Base-by-base conservation (phyloP, 2,113 vertebrate genomes). In the Anoplopoma fimbria region DNA sequence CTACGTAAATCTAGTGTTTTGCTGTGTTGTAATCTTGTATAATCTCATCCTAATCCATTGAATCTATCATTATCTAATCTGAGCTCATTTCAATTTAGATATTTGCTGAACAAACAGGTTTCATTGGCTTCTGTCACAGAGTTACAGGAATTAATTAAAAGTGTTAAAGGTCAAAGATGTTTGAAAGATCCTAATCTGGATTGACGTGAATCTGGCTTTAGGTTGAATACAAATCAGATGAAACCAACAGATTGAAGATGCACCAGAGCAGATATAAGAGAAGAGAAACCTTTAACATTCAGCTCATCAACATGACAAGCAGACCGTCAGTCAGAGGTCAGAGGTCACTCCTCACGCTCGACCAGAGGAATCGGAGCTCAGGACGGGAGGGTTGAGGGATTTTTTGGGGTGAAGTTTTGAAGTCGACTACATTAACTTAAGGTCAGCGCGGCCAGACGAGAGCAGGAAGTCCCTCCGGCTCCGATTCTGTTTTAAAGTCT, bases 381-480 rank as follows among this genome's bases (percentile, higher is more conserved):
- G 45, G 13, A 62, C 71, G 14, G 4, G 14, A 36, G 58, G 34
- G 49, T 23, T 29, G 0, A 2, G 2, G 36, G 27, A 27, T 25
- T 3, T 31, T 19, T 21, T n/a, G n/a, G 23, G 40, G 40, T 36
- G n/a, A n/a, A 36, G 31, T 49, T 61, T 6, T 31, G 31, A 63
- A 21, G n/a, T 51, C 8, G 31, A 29, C 25, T 45, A 21, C 27
- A 17, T 62, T 31, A 42, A 36, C 13, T 36, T 61, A 4, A 60
- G 61, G 82, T 85, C 75, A 70, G 67, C 10, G 15, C 12, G 31
- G 38, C 13, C 68, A 77, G 83, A 36, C 21, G 19, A 4, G 31
- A 29, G 29, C 72, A 84, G 75, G 65, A 65, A 70, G 77, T 81
- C 68, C 73, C 42, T 3, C 1, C 4, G 42, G 77, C 76, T 86